Evolutionary conservation across 2,797 vertebrate genomes (phyloP).

Genomic region (Toxotes lorentzi): DNA sequence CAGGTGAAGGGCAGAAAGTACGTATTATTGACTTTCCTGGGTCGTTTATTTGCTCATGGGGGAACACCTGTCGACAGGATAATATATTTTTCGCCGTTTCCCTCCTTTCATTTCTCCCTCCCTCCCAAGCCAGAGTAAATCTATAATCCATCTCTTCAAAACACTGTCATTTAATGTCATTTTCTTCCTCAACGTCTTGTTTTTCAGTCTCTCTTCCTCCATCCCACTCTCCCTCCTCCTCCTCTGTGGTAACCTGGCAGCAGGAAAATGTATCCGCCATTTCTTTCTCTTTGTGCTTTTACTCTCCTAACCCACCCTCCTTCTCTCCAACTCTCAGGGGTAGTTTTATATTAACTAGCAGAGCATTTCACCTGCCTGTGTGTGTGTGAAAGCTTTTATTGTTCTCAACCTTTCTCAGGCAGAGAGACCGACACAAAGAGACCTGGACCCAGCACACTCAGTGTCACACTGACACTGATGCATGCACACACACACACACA

Average conservation of each 20-base stretch:
- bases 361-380: slow-evolving; percentile 72
- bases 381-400: slow-evolving; percentile 74
- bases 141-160: slow-evolving; percentile 40
- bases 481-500: slow-evolving; percentile 5
- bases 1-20: slow-evolving; percentile 58
- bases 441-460: slow-evolving; percentile 27
- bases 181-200: slow-evolving; percentile 35
- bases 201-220: slow-evolving; percentile 27
- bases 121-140: slow-evolving; percentile 23
- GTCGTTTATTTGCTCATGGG: slow-evolving; percentile 72
- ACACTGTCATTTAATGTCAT: slow-evolving; percentile 30
- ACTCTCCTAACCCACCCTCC: slow-evolving; percentile 28
- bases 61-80: slow-evolving; percentile 77
- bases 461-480: slow-evolving; percentile 7
- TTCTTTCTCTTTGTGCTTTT: slow-evolving; percentile 16
- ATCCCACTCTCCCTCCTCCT: not conserved
- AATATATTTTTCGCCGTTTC: slow-evolving; percentile 14
- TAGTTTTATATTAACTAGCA: slow-evolving; percentile 86
- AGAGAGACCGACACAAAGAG: slow-evolving; percentile 64
- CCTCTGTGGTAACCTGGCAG: slow-evolving; percentile 71
- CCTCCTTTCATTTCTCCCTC: slow-evolving; percentile 16
- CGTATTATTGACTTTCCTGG: slow-evolving; percentile 74
- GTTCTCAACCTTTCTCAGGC: slow-evolving; percentile 65
- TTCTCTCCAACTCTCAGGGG: slow-evolving; percentile 61
- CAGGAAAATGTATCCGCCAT: slow-evolving; percentile 33